Base-by-base conservation (phyloP, 2,888 invertebrate genomes). In the Salpingus planirostris region DNA sequence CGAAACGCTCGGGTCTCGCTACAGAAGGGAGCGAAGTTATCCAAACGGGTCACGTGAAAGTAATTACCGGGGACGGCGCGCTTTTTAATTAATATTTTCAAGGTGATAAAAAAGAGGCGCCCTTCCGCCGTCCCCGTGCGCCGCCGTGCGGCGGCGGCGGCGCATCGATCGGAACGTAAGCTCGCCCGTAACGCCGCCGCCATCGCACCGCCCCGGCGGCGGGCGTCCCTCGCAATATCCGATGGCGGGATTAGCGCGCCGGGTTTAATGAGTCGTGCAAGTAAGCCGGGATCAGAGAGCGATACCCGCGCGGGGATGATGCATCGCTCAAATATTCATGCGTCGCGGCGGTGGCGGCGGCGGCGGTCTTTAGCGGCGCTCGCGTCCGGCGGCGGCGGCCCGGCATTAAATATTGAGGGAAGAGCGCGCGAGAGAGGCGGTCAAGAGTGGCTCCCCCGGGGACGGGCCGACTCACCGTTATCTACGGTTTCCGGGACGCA, bases 241-340 rank as follows among this genome's bases (percentile, higher is more conserved):
- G 63, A 60, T 62, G 54, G 59, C 57, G 45, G 64, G 65, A 65
- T 66, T 65, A 65, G 62, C 62, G 59, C 60, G 55, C 55, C 53
- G 58, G 58, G 62, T 62, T 67, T 66, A 67, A 67, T 67, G 67
- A 66, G 64, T 65, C 66, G 67, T 66, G 65, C 63, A 63, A 64
- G 57, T 65, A 66, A 65, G 60, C 65, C 62, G 50, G 66, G 66
- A 66, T 66, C 65, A 66, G 60, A 54, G 60, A 57, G 50, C 54
- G 60, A 60, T 59, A 60, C 54, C 53, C 52, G 52, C 49, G 47
- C 44, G 27, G 50, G 53, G 47, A 52, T 57, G 55, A 58, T 58
- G 54, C 57, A 56, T 54, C 57, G 54, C 52, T 63, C 56, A 62
- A 62, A 62, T 63, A 63, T 64, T 63, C 58, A 63, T 62, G 59